These are phyloP conservation scores for Nephrotoma appendiculata DNA, from an alignment of 2,888 invertebrate genomes.

Conservation along the genomic window DNA sequence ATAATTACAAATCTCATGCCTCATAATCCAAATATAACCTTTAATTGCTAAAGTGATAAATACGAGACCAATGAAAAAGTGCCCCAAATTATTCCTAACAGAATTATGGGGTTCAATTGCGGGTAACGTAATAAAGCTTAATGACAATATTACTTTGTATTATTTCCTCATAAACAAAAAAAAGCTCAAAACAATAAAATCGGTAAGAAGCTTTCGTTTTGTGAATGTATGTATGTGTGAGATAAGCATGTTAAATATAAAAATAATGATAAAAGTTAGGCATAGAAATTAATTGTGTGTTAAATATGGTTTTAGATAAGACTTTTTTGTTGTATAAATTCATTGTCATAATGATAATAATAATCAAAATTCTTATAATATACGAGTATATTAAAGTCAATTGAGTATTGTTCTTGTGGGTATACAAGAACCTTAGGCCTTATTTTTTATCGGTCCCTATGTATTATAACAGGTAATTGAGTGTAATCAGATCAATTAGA, in stretches of 20 bases:
- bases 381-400: neutral
- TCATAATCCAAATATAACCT: no score
- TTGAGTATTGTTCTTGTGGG: neutral
- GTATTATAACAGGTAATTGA: neutral
- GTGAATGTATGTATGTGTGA: neutral
- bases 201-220: neutral
- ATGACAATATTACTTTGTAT: neutral
- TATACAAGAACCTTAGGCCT: neutral
- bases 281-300: neutral
- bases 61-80: no score
- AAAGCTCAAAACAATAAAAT: neutral
- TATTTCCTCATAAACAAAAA: neutral
- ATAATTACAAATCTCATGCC: no score
- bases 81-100: no score
- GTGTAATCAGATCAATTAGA: neutral
- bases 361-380: neutral
- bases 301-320: neutral
- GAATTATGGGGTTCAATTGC: neutral
- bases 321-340: neutral
- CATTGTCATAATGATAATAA: neutral
- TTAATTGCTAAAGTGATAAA: no score
- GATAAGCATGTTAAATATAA: neutral
- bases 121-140: neutral
- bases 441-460: neutral
- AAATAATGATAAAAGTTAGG: neutral